These are phyloP conservation scores for Drosophila sordidula DNA, from an alignment of 2,888 invertebrate genomes.

Conservation along the genomic window DNA sequence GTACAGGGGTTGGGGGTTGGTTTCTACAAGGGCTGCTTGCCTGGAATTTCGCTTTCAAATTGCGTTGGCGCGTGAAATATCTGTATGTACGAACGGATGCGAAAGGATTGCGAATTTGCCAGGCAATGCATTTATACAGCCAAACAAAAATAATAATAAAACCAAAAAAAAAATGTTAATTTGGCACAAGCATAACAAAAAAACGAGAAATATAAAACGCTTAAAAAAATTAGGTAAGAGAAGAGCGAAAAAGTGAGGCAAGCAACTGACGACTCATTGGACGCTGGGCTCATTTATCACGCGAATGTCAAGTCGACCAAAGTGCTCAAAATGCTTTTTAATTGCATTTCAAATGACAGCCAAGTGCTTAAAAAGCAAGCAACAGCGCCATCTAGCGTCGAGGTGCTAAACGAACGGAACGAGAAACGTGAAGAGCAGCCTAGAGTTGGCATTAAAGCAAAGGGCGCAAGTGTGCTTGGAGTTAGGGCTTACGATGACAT, in stretches of 20 bases:
- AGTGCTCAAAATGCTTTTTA: slow-evolving; percentile 76
- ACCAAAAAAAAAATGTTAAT: slow-evolving; percentile 44
- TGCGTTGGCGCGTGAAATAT: slow-evolving; percentile 76
- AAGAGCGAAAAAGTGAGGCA: slow-evolving; percentile 6
- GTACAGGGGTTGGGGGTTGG: neutral
- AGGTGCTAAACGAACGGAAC: slow-evolving; percentile 66
- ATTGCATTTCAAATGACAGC: slow-evolving; percentile 70
- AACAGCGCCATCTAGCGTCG: slow-evolving; percentile 36
- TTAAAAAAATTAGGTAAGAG: neutral
- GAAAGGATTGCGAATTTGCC: slow-evolving; percentile 71
- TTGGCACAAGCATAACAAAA: slow-evolving; percentile 31
- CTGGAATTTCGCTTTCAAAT: slow-evolving; percentile 78
- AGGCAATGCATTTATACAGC: slow-evolving; percentile 58
- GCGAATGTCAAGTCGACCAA: slow-evolving; percentile 71
- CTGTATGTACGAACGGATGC: slow-evolving; percentile 24
- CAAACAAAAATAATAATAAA: slow-evolving; percentile 20
- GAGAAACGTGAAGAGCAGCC: slow-evolving; percentile 6
- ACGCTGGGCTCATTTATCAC: slow-evolving; percentile 68
- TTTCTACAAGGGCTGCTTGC: slow-evolving; percentile 22
- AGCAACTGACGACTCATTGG: slow-evolving; percentile 54
- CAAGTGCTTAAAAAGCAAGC: slow-evolving; percentile 13
- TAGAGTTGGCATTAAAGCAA: neutral
- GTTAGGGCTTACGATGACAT: slow-evolving; percentile 58
- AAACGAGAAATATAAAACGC: slow-evolving; percentile 14
- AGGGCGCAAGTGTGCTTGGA: slow-evolving; percentile 1